Conservation (phyloP, 2,888 invertebrate genomes). For the Noctua janthe region DNA sequence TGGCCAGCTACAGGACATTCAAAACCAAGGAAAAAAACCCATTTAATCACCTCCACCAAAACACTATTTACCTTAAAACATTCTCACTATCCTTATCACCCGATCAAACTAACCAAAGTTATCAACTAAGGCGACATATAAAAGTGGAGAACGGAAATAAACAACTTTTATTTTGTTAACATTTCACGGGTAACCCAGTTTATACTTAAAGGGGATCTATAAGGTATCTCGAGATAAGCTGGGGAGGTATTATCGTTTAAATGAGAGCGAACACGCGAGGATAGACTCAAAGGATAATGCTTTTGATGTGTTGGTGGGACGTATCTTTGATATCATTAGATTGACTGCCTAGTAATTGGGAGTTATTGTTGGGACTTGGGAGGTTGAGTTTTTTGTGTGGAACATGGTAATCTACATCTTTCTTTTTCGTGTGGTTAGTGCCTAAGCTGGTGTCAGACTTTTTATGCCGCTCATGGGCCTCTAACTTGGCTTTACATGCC, state of each 20-base stretch:
- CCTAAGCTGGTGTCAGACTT: too few species aligned
- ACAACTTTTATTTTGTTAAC: conserved; percentile 65
- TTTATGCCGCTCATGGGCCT: too few species aligned
- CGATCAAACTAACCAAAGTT: conserved; percentile 31
- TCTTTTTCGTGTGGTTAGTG: too few species aligned
- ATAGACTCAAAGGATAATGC: conserved; percentile 73
- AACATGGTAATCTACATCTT: background rate
- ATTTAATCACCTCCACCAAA: background rate
- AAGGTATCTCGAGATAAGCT: conserved; percentile 62
- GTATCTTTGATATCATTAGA: conserved; percentile 61
- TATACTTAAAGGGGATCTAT: conserved; percentile 59
- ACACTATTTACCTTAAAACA: conserved; percentile 11
- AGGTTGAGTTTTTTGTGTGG: background rate
- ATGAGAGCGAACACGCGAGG: conserved; percentile 76
- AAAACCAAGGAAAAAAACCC: background rate
- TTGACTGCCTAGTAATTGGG: conserved; percentile 42
- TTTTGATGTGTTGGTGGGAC: conserved; percentile 70
- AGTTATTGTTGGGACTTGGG: conserved; percentile 23
- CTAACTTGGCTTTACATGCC: too few species aligned
- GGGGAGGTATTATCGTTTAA: conserved; percentile 76
- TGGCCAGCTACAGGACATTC: background rate
- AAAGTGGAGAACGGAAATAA: conserved; percentile 51
- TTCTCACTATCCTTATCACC: conserved; percentile 28
- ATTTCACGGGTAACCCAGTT: conserved; percentile 65
- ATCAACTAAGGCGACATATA: conserved; percentile 40